Evolutionary conservation across 30 jellyfish, hydroid and myxozoan species (phyloP).

Genomic region (Sanderia malayensis): DNA sequence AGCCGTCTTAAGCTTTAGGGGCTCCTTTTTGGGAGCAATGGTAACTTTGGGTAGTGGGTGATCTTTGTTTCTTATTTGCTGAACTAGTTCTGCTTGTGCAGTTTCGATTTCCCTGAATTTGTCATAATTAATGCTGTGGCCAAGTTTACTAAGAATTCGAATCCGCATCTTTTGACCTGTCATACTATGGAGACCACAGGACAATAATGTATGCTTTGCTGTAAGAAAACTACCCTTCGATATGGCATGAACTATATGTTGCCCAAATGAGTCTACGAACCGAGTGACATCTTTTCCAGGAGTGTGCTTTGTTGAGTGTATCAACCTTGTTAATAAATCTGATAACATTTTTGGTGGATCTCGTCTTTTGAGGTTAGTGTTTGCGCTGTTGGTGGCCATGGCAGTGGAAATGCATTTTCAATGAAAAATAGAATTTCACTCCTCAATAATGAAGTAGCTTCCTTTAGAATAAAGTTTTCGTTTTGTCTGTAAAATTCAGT

Average conservation of each 20-base stretch:
- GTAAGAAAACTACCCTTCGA: constrained; percentile 10
- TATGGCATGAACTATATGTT: constrained; percentile 5
- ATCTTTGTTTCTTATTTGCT: background rate
- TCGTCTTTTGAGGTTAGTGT: constrained; percentile 10
- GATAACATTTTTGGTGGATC: constrained; percentile 28
- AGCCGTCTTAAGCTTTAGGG: constrained; percentile 23
- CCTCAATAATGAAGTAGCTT: constrained; percentile 35
- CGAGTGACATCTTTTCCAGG: constrained; percentile 14
- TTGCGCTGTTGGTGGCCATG: constrained; percentile 57
- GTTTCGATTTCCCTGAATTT: background rate
- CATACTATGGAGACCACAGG: constrained; percentile 6
- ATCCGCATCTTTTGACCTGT: constrained; percentile 9
- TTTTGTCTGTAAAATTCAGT: background rate
- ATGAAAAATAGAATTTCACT: constrained; percentile 24
- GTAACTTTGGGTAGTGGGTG: constrained; percentile 18
- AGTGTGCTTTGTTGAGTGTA: constrained; percentile 27
- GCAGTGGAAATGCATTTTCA: constrained; percentile 18
- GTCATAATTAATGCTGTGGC: background rate
- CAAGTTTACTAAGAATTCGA: background rate
- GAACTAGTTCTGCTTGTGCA: background rate
- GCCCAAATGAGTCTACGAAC: background rate
- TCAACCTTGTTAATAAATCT: constrained; percentile 12
- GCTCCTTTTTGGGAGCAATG: constrained; percentile 18
- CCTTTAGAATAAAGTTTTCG: constrained; percentile 17
- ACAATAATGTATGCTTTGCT: background rate